Evolutionary conservation across 1,140 invertebrate species (phyloP), one percentile per base, ranked within the genome.

Genomic region (Macrosteles quadrilineatus): DNA sequence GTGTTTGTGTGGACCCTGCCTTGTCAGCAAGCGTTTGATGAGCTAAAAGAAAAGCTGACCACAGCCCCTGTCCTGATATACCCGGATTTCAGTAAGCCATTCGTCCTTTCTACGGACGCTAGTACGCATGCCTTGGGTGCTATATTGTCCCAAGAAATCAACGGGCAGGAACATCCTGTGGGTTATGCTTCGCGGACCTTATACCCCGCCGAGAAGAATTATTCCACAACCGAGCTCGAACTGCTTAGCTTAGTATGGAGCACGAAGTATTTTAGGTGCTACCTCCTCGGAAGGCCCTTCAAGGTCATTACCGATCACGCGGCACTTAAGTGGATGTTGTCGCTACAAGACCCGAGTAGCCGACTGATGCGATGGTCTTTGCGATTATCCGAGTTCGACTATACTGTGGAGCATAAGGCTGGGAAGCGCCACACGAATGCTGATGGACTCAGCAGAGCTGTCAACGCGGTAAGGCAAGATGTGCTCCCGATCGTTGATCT

Each of bases 191-290:
- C 67, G 75, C 78, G 1, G 80, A 85, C 76, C 73, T 29, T 57
- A 80, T 80, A 72, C 84, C 80, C 74, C 76, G 67, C 68, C n/a
- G n/a, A n/a, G n/a, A n/a, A n/a, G n/a, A n/a, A n/a, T n/a, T n/a
- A n/a, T n/a, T n/a, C n/a, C n/a, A 77, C 72, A 21, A 82, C 71
- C 74, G 85, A 79, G 78, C 75, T 70, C 74, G 80, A 80, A 74
- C 68, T 78, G 4, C 69, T 80, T 27, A 79, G 79, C 1, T 79
- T 82, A 6, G 73, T 86, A 1, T 82, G 78, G n/a, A n/a, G n/a
- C n/a, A n/a, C n/a, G n/a, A n/a, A n/a, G n/a, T n/a, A n/a, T n/a
- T n/a, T n/a, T n/a, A 75, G 77, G n/a, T 55, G 19, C 23, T 55
- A 55, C 23, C 19, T 55, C 6, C 19, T 55, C 4, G 50, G 50